Conservation (phyloP, 2,888 invertebrate species). For the Synanthedon vespiformis region DNA sequence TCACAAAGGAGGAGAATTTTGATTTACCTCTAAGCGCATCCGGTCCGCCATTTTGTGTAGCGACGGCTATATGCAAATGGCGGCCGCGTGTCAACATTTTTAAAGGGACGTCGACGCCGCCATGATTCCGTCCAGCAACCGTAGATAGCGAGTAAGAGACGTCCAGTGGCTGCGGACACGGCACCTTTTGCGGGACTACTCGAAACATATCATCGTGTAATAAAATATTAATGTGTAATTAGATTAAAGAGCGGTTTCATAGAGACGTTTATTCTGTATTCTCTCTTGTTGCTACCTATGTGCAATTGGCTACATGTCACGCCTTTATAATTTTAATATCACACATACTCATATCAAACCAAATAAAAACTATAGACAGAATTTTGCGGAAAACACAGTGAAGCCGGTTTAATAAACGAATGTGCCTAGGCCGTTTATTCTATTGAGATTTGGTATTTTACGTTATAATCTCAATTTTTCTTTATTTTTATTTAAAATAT, state of each 20-base stretch:
- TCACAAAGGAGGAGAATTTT: background rate
- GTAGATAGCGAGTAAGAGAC: slow-evolving; percentile 71
- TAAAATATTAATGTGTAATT: slow-evolving; percentile 73
- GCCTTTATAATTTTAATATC: slow-evolving; percentile 16
- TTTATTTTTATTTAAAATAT: too few relatives aligned
- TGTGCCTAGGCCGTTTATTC: too few relatives aligned
- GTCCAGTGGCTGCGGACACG: slow-evolving; percentile 70
- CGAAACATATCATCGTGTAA: slow-evolving; percentile 80
- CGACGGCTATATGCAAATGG: slow-evolving; percentile 9
- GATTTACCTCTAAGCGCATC: background rate
- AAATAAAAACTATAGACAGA: too few relatives aligned
- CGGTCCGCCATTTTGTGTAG: slow-evolving; percentile 18
- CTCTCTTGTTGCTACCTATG: slow-evolving; percentile 49
- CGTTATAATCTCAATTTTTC: too few relatives aligned
- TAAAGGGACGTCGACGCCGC: slow-evolving; percentile 49
- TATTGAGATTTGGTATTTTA: too few relatives aligned
- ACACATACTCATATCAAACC: background rate
- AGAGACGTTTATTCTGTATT: slow-evolving; percentile 70
- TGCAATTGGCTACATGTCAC: slow-evolving; percentile 66
- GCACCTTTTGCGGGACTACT: slow-evolving; percentile 76
- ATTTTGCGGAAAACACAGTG: too few relatives aligned
- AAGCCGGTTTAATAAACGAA: too few relatives aligned
- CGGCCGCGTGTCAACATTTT: slow-evolving; percentile 8
- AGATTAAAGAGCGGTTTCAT: slow-evolving; percentile 68
- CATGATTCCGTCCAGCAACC: slow-evolving; percentile 72